Evolutionary conservation across 2,113 vertebrate species (phyloP).

Genomic region (Calidris pygmaea): DNA sequence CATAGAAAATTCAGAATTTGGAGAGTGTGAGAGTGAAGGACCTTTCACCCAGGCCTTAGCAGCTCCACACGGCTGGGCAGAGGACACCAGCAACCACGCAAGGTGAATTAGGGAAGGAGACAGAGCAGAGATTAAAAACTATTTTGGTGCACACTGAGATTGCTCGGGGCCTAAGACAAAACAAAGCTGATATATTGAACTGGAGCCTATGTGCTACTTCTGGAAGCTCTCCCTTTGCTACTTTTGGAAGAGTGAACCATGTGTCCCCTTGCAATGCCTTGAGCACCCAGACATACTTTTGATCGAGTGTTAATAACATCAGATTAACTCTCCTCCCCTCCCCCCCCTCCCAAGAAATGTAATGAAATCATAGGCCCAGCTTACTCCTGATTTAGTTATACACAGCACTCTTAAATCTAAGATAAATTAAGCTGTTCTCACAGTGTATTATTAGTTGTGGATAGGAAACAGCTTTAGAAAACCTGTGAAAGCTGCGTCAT

Average conservation of each 20-base stretch:
- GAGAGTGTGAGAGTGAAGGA: neutral
- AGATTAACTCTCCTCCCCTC: neutral
- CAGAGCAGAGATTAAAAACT: conserved; percentile 1
- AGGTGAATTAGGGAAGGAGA: neutral
- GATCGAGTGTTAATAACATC: neutral
- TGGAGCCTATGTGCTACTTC: neutral
- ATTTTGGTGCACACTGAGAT: neutral
- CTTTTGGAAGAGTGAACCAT: neutral
- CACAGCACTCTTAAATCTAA: neutral
- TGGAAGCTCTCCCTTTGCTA: neutral
- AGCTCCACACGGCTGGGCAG: neutral
- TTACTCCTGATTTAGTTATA: neutral
- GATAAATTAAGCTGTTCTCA: neutral
- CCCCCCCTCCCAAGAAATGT: neutral
- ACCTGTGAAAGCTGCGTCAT: neutral
- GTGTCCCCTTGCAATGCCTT: neutral
- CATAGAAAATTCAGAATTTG: neutral
- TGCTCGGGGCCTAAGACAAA: neutral
- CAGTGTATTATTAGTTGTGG: neutral
- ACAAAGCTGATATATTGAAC: neutral
- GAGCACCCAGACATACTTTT: neutral
- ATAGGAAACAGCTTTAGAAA: neutral
- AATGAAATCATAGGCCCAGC: neutral
- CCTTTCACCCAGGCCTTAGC: neutral
- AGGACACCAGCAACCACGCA: neutral